Evolutionary conservation across 2,113 vertebrate genomes (phyloP), one percentile per base, ranked within the genome.

Genomic region (Crotophaga sulcirostris): DNA sequence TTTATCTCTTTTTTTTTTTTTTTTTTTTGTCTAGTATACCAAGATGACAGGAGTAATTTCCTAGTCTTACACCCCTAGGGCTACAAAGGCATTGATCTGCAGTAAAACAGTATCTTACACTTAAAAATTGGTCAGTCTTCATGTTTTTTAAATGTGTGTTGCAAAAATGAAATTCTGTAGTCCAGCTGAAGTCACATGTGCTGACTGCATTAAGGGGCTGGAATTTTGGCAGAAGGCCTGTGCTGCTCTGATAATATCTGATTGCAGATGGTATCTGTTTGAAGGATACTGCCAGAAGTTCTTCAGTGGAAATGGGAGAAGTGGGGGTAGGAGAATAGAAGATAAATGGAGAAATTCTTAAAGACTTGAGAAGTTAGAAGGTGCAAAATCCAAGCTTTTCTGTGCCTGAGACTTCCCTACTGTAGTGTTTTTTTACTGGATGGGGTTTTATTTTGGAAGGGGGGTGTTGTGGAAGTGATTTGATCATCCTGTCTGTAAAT

Each of bases 241-340:
- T 25, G 47, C 92, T 96, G 94, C 94, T 96, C 64, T 86, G 92
- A 70, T 96, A 94, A 55, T 84, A 76, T 94, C 97, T 94, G 73
- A 96, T 92, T 98, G 98, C 98, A 98, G 97, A 98, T 98, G 97
- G 97, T 98, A 98, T 98, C 97, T 94, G 91, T 84, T 94, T 69
- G 97, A 98, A 97, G 93, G 97, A 89, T 97, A 62, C 97, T 96
- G 95, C 97, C 91, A 79, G 88, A 76, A 89, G 70, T 55, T 86
- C 68, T 87, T 74, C 84, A 34, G 76, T 87, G 82, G 49, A 51
- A 79, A 72, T 1, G 72, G 76, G 68, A 92, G 87, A 82, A 93
- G 69, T 56, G 56, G n/a, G 47, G 29, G 20, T 26, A 19, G 60
- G 63, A 60, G 16, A 44, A 20, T 6, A 68, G 58, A 84, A 60